Evolutionary conservation across 1,140 invertebrate genomes (phyloP), one percentile per base, ranked within the genome.

Genomic region (Hylyphantes graminicola): DNA sequence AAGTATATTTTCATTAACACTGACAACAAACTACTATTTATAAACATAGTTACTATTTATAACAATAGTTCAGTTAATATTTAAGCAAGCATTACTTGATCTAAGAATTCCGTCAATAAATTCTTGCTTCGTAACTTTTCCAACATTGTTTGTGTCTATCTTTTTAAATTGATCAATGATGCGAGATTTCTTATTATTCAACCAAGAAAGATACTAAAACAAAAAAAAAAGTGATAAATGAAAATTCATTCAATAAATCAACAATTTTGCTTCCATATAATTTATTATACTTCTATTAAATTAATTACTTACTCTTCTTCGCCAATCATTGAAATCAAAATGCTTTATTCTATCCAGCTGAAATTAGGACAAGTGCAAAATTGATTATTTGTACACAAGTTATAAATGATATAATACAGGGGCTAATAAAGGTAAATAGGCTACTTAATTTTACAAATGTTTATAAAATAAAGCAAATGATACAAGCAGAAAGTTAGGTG

Each of bases 261-360:
- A 65, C 7, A 35, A 9, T 17, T 19, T 21, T 11, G 9, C 19
- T 9, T 2, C 48, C 35, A 35, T 61, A 15, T 12, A 61, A 61
- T 61, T 12, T 61, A 61, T 72, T 0, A 72, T 10, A 35, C 7
- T 5, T 13, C 17, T 19, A 35, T 13, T 7, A 13, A 74, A 74
- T 35, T 35, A 63, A 73, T 17, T 61, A 79, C 59, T 74, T 79
- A 85, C 84, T 51, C 96, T 92, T 91, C 96, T 96, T 86, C 97
- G 94, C 98, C 98, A 99, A 88, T 98, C 96, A 89, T 99, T 97
- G 96, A 98, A 99, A 88, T 96, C 97, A 92, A 99, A 99, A 93
- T 98, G 97, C 88, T 97, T 96, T 51, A 98, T 95, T 86, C 95
- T 93, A 90, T 97, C 95, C 81, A 97, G 91, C 88, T 87, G 74